Percentiles rank a stretch among this genome's conserved stretches.
phyloP scores from a whole-genome alignment of 2,888 invertebrate genomes.

The Pelosia muscerda region DNA sequence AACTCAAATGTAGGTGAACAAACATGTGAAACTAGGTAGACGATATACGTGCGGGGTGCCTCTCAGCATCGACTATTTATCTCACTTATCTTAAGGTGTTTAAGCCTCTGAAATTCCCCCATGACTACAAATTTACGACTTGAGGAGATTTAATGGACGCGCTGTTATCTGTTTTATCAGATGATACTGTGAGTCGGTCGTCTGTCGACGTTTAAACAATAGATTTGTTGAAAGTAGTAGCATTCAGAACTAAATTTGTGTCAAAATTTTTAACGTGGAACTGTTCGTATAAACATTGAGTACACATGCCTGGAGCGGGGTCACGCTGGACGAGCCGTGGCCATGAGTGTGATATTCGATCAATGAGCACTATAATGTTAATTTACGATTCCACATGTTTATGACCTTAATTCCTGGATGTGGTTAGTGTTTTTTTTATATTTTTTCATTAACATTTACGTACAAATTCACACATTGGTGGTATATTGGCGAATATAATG shows the following conservation, averaged over 20 bases:
- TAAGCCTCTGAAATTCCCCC: conserved; percentile 84
- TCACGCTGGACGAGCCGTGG: conserved; percentile 44
- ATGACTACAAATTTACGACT: conserved; percentile 83
- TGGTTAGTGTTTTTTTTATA: conserved; percentile 63
- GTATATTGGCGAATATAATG: neutral
- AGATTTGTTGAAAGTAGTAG: conserved; percentile 57
- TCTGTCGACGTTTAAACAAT: conserved; percentile 68
- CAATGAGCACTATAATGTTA: conserved; percentile 57
- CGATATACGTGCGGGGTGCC: conserved; percentile 67
- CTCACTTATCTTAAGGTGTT: conserved; percentile 84
- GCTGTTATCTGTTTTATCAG: conserved; percentile 82
- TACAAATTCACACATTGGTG: too few species aligned
- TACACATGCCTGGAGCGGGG: conserved; percentile 51
- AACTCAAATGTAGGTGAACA: conserved; percentile 27
- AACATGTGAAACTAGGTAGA: conserved; percentile 29
- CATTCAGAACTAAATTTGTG: conserved; percentile 51
- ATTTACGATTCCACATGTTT: conserved; percentile 52
- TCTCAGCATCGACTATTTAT: conserved; percentile 74
- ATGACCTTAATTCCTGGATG: conserved; percentile 51
- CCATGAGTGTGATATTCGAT: conserved; percentile 58
- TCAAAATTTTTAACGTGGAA: conserved; percentile 49
- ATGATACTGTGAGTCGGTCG: conserved; percentile 72
- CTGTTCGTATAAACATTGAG: conserved; percentile 45
- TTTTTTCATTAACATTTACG: neutral
- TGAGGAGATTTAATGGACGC: conserved; percentile 78